Percentiles rank a stretch among this genome's conserved stretches.
Evolutionary conservation across 2,888 invertebrate species (phyloP).

Genomic region (Temnothorax ravouxi): DNA sequence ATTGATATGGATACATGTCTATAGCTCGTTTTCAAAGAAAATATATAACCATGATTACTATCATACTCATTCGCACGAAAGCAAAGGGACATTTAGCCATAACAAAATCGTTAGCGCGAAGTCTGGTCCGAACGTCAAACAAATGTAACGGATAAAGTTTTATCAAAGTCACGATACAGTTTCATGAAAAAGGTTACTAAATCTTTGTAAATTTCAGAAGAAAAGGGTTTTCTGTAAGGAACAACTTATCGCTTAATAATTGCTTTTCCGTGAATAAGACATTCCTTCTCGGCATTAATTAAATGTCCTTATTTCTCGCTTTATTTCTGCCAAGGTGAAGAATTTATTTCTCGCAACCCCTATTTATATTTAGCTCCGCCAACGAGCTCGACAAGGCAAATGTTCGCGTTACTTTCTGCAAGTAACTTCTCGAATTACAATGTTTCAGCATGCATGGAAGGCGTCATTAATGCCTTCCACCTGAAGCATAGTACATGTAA

Average conservation of each 20-base stretch:
- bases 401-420: background rate
- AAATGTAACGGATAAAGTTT: background rate
- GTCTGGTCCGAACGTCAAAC: background rate
- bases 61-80: background rate
- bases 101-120: background rate
- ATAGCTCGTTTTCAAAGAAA: background rate
- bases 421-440: constrained; percentile 5
- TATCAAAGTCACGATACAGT: background rate
- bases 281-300: background rate
- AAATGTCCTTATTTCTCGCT: background rate
- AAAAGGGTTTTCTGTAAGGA: background rate
- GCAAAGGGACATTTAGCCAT: constrained; percentile 26
- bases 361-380: background rate
- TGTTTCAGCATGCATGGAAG: background rate
- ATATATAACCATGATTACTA: background rate
- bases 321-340: background rate
- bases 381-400: background rate
- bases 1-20: background rate
- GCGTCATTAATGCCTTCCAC: too few relatives aligned
- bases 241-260: background rate
- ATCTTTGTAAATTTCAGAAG: background rate
- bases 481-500: too few relatives aligned
- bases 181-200: background rate
- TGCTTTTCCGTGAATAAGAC: background rate
- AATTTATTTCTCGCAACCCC: background rate